Base-by-base conservation (phyloP, 2,888 invertebrate species). In the Agrochola circellaris region DNA sequence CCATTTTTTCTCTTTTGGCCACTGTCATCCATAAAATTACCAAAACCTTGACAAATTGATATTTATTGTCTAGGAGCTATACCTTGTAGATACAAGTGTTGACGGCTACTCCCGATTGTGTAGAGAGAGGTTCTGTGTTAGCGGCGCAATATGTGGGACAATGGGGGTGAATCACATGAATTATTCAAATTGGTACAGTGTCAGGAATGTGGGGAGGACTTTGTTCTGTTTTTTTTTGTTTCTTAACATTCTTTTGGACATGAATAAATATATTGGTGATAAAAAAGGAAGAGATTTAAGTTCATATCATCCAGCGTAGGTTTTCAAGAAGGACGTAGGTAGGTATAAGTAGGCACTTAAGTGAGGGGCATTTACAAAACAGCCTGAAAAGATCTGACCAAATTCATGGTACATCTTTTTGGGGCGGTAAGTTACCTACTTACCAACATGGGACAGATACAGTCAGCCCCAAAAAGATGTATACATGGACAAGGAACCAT, bases 151-250 rank as follows among this genome's bases (percentile, higher is more conserved):
- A 30, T 68, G 58, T 34, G 65, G 45, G 48, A 87, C 85, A 87
- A 85, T 84, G 26, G 58, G 70, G 82, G 30, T 87, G 71, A 85
- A 48, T 65, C 60, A 60, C 62, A 87, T 85, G 67, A 71, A 85
- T 85, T 77, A 82, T 85, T 81, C 70, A 77, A 58, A 73, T 64
- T 38, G 38, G 61, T 54, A 60, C 58, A 58, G 64, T 45, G 56
- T 65, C 23, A 65, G 66, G 62, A 76, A 69, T 74, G 73, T 30
- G 26, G 13, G 15, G 26, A 54, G 15, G 56, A 51, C 23, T n/a
- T 56, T 7, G 26, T 62, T 69, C 45, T 20, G 60, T 48, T 58
- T n/a, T 81, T 56, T 68, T 30, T 42, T 6, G 2, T 38, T 62
- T 66, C 4, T 58, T 13, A 65, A 81, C 23, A 58, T 85, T 67